These are phyloP conservation scores for Sylvia atricapilla DNA, from an alignment of 2,113 vertebrate species.

Conservation along the genomic window DNA sequence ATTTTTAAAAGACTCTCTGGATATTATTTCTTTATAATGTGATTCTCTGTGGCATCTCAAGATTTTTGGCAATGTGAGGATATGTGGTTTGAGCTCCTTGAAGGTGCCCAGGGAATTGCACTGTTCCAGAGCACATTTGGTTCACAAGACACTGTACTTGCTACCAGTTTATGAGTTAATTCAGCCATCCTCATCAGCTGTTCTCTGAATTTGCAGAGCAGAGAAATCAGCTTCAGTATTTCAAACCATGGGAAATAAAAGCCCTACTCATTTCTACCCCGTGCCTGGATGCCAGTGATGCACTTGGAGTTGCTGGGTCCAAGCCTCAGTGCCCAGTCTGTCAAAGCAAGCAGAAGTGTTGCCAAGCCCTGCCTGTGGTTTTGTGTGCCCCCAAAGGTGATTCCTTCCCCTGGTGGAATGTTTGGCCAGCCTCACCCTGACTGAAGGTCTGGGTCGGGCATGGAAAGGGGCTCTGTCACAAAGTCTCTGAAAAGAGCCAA, in stretches of 20 bases:
- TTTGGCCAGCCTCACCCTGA: not conserved
- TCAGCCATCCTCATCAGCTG: not conserved
- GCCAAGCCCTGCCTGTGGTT: not conserved
- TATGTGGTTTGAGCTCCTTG: not conserved
- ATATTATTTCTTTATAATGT: not conserved
- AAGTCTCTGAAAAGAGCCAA: not conserved
- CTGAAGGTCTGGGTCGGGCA: rapidly evolving
- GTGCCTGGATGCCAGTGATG: not conserved
- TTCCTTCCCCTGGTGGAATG: rapidly evolving
- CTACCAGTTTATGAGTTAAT: not conserved
- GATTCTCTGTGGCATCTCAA: not conserved
- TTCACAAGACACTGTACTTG: not conserved
- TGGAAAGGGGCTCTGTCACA: not conserved
- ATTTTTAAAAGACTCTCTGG: not conserved
- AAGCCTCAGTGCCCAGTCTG: rapidly evolving
- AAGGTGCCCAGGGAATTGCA: not conserved
- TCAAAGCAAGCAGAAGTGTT: not conserved
- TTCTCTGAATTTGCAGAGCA: not conserved
- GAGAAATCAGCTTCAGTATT: not conserved
- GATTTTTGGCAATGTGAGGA: not conserved
- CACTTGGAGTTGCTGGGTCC: not conserved
- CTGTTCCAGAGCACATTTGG: not conserved
- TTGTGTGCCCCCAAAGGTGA: not conserved
- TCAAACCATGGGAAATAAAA: not conserved
- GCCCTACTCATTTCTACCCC: not conserved